phyloP scores from a whole-genome alignment of 2,797 vertebrate species.

The Anguilla obscura region DNA sequence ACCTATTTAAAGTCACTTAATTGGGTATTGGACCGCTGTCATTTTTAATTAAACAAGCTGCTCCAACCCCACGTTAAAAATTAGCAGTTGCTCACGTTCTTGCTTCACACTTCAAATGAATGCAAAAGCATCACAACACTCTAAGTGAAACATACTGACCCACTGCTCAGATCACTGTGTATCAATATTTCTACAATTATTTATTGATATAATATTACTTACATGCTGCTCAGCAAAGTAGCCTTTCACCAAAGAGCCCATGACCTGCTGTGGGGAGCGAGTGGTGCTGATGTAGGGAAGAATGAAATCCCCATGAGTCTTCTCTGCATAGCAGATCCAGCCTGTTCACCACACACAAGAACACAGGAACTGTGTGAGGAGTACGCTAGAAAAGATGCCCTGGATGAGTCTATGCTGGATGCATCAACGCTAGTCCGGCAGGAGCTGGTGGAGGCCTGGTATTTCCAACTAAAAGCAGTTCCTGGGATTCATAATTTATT shows the following conservation, averaged over 20 bases:
- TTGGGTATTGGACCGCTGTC: neutral
- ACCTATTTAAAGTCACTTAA: neutral
- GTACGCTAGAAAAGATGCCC: neutral
- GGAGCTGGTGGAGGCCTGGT: neutral
- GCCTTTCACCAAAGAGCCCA: conserved; percentile 90
- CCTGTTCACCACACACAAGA: conserved; percentile 66
- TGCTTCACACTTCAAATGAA: neutral
- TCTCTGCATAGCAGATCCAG: conserved; percentile 98
- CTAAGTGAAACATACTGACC: neutral
- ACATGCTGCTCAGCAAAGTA: conserved; percentile 86
- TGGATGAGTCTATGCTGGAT: neutral
- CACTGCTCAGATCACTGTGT: neutral
- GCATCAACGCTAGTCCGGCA: neutral
- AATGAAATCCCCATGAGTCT: conserved; percentile 88
- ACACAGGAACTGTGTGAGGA: neutral
- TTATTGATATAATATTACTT: neutral
- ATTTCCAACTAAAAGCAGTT: neutral
- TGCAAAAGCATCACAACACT: neutral
- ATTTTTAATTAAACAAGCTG: neutral
- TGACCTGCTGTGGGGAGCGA: conserved; percentile 94
- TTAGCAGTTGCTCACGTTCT: neutral
- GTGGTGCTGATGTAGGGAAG: conserved; percentile 88
- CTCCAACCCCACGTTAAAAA: neutral
- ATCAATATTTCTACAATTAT: neutral
- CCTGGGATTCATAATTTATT: neutral